Percentiles rank a stretch among this genome's conserved stretches.
These are phyloP conservation scores for Paramormyrops hopkinsi DNA, from an alignment of 2,797 vertebrate species.

Conservation along the genomic window DNA sequence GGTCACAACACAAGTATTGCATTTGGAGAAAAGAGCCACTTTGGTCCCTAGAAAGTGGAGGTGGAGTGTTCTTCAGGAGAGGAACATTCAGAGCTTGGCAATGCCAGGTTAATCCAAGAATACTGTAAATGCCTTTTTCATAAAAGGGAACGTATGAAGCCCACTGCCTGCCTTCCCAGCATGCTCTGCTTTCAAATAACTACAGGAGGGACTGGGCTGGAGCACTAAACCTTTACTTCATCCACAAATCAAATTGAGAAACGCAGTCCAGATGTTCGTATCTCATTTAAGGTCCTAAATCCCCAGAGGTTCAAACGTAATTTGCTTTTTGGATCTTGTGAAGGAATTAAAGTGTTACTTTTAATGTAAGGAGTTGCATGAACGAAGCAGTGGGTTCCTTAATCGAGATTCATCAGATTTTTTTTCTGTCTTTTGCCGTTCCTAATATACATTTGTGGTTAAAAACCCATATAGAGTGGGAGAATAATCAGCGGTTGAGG, in stretches of 20 bases:
- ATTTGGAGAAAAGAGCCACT: conserved; percentile 20
- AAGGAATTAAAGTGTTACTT: background rate
- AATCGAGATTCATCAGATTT: background rate
- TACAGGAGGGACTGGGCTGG: background rate
- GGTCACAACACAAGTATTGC: conserved; percentile 50
- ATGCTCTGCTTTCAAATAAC: background rate
- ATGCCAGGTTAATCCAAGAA: conserved; percentile 14
- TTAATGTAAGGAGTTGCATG: background rate
- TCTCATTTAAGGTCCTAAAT: background rate
- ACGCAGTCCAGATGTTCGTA: background rate
- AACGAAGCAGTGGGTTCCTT: background rate
- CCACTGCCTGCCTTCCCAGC: background rate
- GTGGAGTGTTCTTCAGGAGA: background rate
- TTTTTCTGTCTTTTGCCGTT: background rate
- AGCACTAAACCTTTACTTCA: background rate
- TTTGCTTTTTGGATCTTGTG: background rate
- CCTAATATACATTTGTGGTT: background rate
- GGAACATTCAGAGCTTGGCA: background rate
- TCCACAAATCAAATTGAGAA: background rate
- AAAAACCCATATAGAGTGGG: background rate
- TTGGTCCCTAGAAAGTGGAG: conserved; percentile 22
- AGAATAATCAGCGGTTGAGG: background rate
- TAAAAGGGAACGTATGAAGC: background rate
- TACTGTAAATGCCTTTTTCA: background rate
- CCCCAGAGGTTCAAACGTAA: background rate